phyloP scores from a whole-genome alignment of 1,140 invertebrate species.

The Macrosteles quadrilineatus region DNA sequence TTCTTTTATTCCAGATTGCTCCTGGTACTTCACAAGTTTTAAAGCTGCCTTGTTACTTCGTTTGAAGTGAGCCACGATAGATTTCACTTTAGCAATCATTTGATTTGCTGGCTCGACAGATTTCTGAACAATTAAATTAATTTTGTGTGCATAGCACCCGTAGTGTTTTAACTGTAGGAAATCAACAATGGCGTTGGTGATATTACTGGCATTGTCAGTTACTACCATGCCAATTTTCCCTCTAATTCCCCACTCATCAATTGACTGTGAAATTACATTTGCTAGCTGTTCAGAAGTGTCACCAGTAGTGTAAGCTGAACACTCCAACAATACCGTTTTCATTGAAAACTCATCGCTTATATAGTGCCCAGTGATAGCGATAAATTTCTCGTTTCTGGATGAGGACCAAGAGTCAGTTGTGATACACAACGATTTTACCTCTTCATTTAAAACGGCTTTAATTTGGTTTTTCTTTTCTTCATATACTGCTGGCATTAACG shows the following conservation, averaged over 20 bases:
- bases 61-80: background rate
- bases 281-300: background rate
- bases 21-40: constrained; percentile 5
- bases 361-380: background rate
- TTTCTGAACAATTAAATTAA: background rate
- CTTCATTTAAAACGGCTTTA: background rate
- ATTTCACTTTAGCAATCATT: background rate
- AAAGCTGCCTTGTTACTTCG: background rate
- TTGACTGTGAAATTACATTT: background rate
- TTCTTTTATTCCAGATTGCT: background rate
- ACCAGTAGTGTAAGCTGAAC: background rate
- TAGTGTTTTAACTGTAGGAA: background rate
- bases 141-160: background rate
- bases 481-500: background rate
- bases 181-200: background rate
- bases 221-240: background rate
- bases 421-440: background rate
- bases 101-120: background rate
- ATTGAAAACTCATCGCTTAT: background rate
- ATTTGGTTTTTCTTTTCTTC: background rate
- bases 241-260: background rate
- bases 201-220: background rate
- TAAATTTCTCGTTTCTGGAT: background rate
- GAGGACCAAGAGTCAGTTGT: background rate
- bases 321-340: background rate